Conservation (phyloP, 2,888 invertebrate genomes). For the Athrips mouffetella region DNA sequence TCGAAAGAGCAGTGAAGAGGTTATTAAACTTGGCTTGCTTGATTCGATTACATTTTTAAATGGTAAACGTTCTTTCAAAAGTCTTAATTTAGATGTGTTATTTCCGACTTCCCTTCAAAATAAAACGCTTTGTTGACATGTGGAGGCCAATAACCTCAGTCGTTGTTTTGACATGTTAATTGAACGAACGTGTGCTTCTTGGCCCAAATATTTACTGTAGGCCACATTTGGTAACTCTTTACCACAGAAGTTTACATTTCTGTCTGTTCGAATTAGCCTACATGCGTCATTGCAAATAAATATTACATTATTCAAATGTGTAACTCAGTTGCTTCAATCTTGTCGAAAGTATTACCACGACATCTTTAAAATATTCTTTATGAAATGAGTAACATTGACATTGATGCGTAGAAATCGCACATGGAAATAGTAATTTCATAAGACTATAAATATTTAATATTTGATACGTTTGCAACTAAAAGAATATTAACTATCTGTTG, state of each 20-base stretch:
- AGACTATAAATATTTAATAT: not conserved
- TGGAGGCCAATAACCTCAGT: constrained; percentile 46
- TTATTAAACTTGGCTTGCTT: not conserved
- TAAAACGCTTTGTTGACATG: constrained; percentile 44
- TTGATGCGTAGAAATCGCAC: not conserved
- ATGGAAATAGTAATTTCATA: not conserved
- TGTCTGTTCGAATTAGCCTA: not conserved
- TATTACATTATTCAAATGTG: too few species aligned
- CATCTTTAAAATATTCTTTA: too few species aligned
- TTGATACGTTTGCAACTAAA: not conserved
- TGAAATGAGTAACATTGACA: not conserved
- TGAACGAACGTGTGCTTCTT: constrained; percentile 22
- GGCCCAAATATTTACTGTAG: constrained; percentile 16
- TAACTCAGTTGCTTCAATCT: too few species aligned
- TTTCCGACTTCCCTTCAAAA: constrained; percentile 41
- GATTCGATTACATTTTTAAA: not conserved
- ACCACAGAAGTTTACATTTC: not conserved
- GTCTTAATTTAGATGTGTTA: constrained; percentile 37
- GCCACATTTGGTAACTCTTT: constrained; percentile 16
- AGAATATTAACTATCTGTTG: not conserved
- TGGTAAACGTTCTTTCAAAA: not conserved
- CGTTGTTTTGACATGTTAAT: constrained; percentile 27
- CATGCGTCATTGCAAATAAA: too few species aligned
- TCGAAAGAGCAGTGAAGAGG: not conserved
- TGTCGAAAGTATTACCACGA: too few species aligned